phyloP scores from a whole-genome alignment of 2,797 vertebrate genomes.

The Chiroxiphia lanceolata region DNA sequence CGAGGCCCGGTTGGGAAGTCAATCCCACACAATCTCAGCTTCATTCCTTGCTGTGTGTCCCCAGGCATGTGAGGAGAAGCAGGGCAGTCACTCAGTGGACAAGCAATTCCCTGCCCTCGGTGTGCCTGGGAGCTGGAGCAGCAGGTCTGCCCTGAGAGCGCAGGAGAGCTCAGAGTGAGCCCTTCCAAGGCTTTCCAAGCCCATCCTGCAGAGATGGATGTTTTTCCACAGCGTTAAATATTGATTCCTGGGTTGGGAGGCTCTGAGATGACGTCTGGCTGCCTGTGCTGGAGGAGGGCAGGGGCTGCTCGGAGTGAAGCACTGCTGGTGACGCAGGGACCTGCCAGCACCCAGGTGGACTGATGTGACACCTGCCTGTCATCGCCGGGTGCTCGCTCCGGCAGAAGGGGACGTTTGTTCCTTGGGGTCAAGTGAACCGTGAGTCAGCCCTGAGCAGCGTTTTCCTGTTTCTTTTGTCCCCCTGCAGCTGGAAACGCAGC shows the following conservation, averaged over 20 bases:
- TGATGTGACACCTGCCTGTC: background rate
- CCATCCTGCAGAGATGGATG: background rate
- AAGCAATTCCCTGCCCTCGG: background rate
- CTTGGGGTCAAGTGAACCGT: background rate
- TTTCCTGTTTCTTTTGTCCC: background rate
- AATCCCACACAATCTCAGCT: background rate
- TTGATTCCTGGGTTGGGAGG: background rate
- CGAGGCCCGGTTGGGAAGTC: background rate
- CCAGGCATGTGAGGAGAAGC: background rate
- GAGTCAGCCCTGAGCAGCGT: background rate
- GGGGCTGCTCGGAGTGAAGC: background rate
- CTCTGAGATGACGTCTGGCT: background rate
- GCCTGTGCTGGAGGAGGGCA: background rate
- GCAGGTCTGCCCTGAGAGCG: background rate
- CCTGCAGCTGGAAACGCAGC: background rate
- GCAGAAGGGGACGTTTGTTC: accelerated
- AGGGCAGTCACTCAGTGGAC: accelerated
- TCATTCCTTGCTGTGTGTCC: background rate
- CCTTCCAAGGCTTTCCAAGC: background rate
- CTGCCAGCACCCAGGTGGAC: background rate
- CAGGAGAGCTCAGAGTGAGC: accelerated
- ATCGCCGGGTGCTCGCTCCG: background rate
- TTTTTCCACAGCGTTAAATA: background rate
- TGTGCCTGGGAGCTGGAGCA: background rate
- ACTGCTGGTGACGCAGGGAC: accelerated